Conservation (phyloP, 1,140 invertebrate species). For the Lanistes nyassanus region DNA sequence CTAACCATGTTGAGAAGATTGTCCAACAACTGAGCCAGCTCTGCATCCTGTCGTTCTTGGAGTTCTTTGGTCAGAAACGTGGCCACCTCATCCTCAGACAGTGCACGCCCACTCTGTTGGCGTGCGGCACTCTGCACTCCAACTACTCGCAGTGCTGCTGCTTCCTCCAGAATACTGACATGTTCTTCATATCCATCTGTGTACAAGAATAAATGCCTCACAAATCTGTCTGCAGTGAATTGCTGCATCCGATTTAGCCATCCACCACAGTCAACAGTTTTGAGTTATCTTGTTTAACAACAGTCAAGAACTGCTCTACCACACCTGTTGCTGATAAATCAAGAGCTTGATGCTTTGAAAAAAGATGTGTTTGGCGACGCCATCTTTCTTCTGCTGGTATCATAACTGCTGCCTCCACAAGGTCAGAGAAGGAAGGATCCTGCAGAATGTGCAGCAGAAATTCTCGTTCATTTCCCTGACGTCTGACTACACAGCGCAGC, state of each 20-base stretch:
- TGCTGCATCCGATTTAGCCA: too few species aligned
- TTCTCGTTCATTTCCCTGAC: slow-evolving; percentile 56
- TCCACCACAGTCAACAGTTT: too few species aligned
- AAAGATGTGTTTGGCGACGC: slow-evolving; percentile 48
- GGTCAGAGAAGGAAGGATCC: slow-evolving; percentile 50
- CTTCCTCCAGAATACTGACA: slow-evolving; percentile 55
- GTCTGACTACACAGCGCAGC: slow-evolving; percentile 45
- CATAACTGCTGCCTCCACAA: slow-evolving; percentile 53
- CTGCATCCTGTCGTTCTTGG: slow-evolving; percentile 54
- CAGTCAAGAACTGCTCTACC: not conserved
- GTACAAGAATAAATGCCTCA: not conserved
- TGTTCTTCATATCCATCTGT: slow-evolving; percentile 54
- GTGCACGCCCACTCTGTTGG: slow-evolving; percentile 2
- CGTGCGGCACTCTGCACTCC: slow-evolving; percentile 29
- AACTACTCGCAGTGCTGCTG: slow-evolving; percentile 50
- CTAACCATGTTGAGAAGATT: slow-evolving; percentile 45
- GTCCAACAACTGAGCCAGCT: slow-evolving; percentile 43
- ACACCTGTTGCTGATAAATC: slow-evolving; percentile 46
- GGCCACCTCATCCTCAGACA: slow-evolving; percentile 44
- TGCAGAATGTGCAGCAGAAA: slow-evolving; percentile 49
- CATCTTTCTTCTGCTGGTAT: slow-evolving; percentile 49
- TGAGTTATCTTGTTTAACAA: not conserved
- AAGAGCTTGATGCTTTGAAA: slow-evolving; percentile 44
- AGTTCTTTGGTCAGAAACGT: slow-evolving; percentile 45
- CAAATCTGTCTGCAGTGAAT: too few species aligned